Evolutionary conservation across 2,797 vertebrate species (phyloP).

Genomic region (Arctocebus calabarensis): DNA sequence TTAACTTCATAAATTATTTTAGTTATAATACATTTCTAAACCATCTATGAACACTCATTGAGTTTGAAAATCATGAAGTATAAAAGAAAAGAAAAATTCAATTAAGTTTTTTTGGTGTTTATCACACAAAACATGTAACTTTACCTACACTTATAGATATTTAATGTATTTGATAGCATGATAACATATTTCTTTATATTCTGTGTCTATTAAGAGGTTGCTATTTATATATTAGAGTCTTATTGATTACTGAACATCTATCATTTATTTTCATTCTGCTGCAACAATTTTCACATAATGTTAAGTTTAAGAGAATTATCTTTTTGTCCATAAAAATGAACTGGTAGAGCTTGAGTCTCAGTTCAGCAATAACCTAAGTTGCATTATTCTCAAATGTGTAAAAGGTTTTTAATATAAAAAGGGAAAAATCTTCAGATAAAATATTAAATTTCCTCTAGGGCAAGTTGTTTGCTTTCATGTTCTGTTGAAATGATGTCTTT

Average conservation of each 20-base stretch:
- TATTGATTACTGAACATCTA: conserved; percentile 10
- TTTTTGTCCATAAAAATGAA: conserved; percentile 31
- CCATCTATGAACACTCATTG: conserved; percentile 2
- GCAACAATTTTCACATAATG: conserved; percentile 19
- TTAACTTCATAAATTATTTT: conserved; percentile 61
- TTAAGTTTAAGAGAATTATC: conserved; percentile 43
- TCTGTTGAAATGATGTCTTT: conserved; percentile 65
- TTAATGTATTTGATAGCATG: conserved; percentile 28
- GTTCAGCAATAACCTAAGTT: conserved; percentile 42
- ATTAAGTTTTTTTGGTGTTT: conserved; percentile 50
- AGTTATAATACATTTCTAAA: conserved; percentile 54
- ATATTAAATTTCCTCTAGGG: conserved; percentile 54
- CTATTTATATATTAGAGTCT: background rate
- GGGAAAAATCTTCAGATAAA: conserved; percentile 45
- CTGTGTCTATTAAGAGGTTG: background rate
- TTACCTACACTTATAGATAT: conserved; percentile 52
- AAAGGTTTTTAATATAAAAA: conserved; percentile 68
- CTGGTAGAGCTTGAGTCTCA: background rate
- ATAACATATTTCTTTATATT: background rate
- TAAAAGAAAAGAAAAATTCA: conserved; percentile 59
- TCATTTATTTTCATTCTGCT: conserved; percentile 35
- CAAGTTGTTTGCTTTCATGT: conserved; percentile 50
- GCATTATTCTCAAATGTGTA: conserved; percentile 59
- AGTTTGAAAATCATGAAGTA: conserved; percentile 41
- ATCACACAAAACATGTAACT: conserved; percentile 8